Percentiles rank a stretch among this genome's conserved stretches.
Evolutionary conservation across 2,888 invertebrate species (phyloP).

Genomic region (Ormyrus pomaceus): DNA sequence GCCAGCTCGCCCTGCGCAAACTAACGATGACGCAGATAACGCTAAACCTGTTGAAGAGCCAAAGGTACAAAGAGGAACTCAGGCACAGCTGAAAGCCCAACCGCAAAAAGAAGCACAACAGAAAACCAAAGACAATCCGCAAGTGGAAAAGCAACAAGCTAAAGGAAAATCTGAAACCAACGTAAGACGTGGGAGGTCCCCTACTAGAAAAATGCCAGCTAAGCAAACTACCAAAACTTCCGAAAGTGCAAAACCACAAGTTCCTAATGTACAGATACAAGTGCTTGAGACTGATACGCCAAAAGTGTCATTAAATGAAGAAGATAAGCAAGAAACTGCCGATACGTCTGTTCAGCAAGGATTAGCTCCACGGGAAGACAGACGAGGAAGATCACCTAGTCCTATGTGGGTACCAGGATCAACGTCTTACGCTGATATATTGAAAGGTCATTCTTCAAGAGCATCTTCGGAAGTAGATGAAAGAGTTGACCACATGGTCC

Average conservation of each 20-base stretch:
- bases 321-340: constrained; percentile 31
- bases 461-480: constrained; percentile 63
- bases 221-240: not conserved
- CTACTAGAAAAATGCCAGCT: constrained; percentile 70
- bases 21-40: constrained; percentile 20
- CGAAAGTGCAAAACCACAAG: constrained; percentile 40
- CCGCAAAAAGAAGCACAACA: constrained; percentile 14
- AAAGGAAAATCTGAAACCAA: constrained; percentile 63
- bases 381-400: constrained; percentile 80
- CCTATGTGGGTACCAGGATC: constrained; percentile 86
- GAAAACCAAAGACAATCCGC: constrained; percentile 31
- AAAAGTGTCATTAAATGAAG: not conserved
- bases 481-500: constrained; percentile 59
- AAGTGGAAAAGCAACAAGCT: constrained; percentile 46
- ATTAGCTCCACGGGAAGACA: constrained; percentile 66
- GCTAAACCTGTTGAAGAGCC: constrained; percentile 30
- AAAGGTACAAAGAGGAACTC: constrained; percentile 23
- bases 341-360: constrained; percentile 17
- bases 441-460: constrained; percentile 78
- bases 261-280: constrained; percentile 59
- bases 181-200: constrained; percentile 77
- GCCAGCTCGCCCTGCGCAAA: not conserved
- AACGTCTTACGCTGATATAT: constrained; percentile 87
- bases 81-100: constrained; percentile 20
- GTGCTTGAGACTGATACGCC: constrained; percentile 50